These are phyloP conservation scores for Tridacna crocea DNA, from an alignment of 2,888 invertebrate species.

Conservation along the genomic window DNA sequence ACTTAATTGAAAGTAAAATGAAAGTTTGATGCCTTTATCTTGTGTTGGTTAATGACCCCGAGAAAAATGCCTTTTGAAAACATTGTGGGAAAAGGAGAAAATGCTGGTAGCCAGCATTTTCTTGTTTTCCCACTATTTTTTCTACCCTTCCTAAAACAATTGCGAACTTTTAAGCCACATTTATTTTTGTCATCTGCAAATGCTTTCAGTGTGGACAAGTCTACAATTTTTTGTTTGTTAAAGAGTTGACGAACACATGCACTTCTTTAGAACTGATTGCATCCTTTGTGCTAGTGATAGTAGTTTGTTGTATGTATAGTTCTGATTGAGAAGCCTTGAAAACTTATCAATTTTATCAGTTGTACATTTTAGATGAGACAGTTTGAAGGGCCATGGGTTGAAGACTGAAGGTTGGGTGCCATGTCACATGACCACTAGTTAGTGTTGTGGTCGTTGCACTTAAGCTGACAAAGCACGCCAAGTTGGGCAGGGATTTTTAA, in stretches of 20 bases:
- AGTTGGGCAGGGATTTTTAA: slow-evolving; percentile 22
- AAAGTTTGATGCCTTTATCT: too few species aligned
- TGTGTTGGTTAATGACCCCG: too few species aligned
- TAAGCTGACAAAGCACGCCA: slow-evolving; percentile 28
- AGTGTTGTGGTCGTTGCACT: slow-evolving; percentile 47
- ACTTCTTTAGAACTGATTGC: neutral
- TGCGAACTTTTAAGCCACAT: too few species aligned
- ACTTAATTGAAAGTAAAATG: too few species aligned
- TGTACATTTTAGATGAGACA: slow-evolving; percentile 58
- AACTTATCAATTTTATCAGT: slow-evolving; percentile 51
- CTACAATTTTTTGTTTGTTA: neutral
- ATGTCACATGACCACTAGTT: slow-evolving; percentile 13
- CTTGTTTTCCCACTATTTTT: neutral
- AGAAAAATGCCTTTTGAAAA: too few species aligned
- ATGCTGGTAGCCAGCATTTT: too few species aligned
- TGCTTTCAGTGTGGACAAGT: too few species aligned
- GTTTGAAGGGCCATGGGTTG: slow-evolving; percentile 16
- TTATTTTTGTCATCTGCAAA: too few species aligned
- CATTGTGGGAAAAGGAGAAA: too few species aligned
- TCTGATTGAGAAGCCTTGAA: neutral
- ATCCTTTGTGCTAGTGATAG: neutral
- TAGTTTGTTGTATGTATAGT: neutral
- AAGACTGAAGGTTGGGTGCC: slow-evolving; percentile 10
- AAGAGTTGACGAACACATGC: neutral
- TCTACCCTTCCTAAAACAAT: too few species aligned